These are phyloP conservation scores for Lithosia quadra DNA, from an alignment of 2,888 invertebrate genomes.

Conservation along the genomic window DNA sequence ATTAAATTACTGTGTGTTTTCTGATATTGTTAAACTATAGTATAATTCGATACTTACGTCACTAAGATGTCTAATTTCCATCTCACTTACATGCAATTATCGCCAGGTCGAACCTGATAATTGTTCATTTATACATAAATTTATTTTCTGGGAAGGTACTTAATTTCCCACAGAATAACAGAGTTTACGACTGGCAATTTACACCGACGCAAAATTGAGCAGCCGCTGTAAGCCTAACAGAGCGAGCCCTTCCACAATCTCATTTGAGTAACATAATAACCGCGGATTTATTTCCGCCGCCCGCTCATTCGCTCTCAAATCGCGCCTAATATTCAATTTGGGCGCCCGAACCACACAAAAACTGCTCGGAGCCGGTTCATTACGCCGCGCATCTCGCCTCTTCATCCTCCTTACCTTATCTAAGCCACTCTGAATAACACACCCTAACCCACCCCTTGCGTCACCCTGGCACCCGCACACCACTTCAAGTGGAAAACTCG, in stretches of 20 bases:
- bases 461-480: slow-evolving; percentile 69
- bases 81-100: slow-evolving; percentile 33
- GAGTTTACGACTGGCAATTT: slow-evolving; percentile 78
- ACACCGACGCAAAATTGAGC: slow-evolving; percentile 80
- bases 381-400: slow-evolving; percentile 85
- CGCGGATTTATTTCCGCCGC: slow-evolving; percentile 84
- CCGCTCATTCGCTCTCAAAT: slow-evolving; percentile 84
- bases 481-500: slow-evolving; percentile 86
- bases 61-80: slow-evolving; percentile 6
- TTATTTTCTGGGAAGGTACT: slow-evolving; percentile 64
- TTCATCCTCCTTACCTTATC: slow-evolving; percentile 87
- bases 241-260: slow-evolving; percentile 80
- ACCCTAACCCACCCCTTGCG: slow-evolving; percentile 59
- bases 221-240: slow-evolving; percentile 74
- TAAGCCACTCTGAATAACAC: slow-evolving; percentile 84
- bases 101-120: slow-evolving; percentile 33
- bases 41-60: not conserved
- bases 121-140: slow-evolving; percentile 54
- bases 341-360: slow-evolving; percentile 85
- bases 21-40: not conserved
- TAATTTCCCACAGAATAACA: slow-evolving; percentile 73
- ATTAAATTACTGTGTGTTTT: not conserved
- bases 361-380: slow-evolving; percentile 85
- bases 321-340: slow-evolving; percentile 87
- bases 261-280: slow-evolving; percentile 85